These are phyloP conservation scores for Drosophila subquinaria DNA, from an alignment of 2,888 invertebrate genomes.

Conservation along the genomic window DNA sequence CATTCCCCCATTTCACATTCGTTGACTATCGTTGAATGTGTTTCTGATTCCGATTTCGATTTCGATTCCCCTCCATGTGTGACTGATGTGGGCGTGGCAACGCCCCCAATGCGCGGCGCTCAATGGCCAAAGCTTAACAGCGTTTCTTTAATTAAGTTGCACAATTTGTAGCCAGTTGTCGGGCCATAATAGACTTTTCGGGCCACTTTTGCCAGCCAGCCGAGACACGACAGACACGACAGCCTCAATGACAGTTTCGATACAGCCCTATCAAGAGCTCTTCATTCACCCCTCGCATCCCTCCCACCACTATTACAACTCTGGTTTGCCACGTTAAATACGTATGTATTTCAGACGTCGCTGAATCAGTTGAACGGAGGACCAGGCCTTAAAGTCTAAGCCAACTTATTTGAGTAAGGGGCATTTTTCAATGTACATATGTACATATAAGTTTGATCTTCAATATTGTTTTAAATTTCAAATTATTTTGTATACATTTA, in stretches of 20 bases:
- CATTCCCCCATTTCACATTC: not conserved
- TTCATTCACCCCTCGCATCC: no score
- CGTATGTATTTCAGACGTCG: not conserved
- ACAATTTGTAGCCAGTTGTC: conserved; percentile 78
- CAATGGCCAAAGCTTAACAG: conserved; percentile 73
- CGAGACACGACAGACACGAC: conserved; percentile 5
- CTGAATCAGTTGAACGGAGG: not conserved
- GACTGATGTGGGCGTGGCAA: conserved; percentile 53
- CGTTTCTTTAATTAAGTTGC: conserved; percentile 78
- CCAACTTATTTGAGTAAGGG: not conserved
- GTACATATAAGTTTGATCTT: no score
- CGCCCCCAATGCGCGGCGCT: conserved; percentile 36
- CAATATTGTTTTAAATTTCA: no score
- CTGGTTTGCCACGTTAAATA: not conserved
- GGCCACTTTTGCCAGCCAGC: conserved; percentile 27
- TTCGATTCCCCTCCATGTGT: conserved; percentile 29
- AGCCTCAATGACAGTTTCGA: conserved; percentile 26
- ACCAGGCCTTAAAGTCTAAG: conserved; percentile 2
- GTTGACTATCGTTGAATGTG: conserved; percentile 35
- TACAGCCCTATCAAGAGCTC: conserved; percentile 5
- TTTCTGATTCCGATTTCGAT: conserved; percentile 35
- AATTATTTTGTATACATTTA: no score
- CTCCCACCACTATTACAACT: not conserved
- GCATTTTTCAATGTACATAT: no score
- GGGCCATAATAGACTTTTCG: conserved; percentile 54